Base-by-base conservation (phyloP, 2,797 vertebrate species). In the Pachyuromys duprasi region DNA sequence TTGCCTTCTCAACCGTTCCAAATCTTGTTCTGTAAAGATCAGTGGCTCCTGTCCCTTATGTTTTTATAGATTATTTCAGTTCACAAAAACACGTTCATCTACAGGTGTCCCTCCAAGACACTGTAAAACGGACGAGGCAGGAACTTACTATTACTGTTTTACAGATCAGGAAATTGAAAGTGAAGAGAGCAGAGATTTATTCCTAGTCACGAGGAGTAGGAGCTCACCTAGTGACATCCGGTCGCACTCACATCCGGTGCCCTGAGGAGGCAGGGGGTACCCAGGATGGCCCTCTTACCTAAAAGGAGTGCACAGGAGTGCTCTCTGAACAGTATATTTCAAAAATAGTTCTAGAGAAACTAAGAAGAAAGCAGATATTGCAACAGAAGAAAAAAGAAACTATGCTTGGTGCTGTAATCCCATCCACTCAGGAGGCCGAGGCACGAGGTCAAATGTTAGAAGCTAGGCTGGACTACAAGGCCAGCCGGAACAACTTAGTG, bases 1-100 rank as follows among this genome's bases (percentile, higher is more conserved):
- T 31, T 33, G 81, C 11, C 39, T 8, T 81, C 5, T 82, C 45
- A 72, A 15, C 12, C 18, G 14, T 75, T 93, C 63, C 70, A 49
- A 81, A 53, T 86, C 31, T 79, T 91, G 2, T 81, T 81, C 55
- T 95, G 78, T 84, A 39, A 89, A 92, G 96, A 93, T 82, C 81
- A 22, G 22, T 5, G 69, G 55, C 20, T 20, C 9, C 45, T 3
- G 13, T 84, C 86, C 70, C 36, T 91, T 69, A 55, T 36, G 36
- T n/a, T 95, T 49, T 8, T 49, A 42, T 8, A 57, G 55, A 88
- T 75, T 2, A 0, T 67, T 36, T 42, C 2, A 28, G 55, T 26
- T 90, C 86, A 79, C 15, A 49, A 49, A 49, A 96, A 49, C 14
- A 12, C 13, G 33, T 49, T 36, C 69, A 90, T 14, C 33, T 9